Evolutionary conservation across 2,888 invertebrate species (phyloP).

Genomic region (Acanthosepion pharaonis): DNA sequence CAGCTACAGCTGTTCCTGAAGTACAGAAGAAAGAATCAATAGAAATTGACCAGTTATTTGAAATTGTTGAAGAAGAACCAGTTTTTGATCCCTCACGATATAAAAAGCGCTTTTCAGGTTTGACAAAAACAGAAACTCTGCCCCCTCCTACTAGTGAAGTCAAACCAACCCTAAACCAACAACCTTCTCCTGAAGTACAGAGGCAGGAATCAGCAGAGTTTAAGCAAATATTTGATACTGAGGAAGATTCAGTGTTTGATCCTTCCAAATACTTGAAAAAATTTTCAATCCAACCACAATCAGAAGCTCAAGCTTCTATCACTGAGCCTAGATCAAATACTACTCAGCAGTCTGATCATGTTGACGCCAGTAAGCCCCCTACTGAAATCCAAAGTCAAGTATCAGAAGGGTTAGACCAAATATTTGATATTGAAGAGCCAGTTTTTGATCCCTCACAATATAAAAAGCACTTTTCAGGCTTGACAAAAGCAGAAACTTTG

Average conservation of each 20-base stretch:
- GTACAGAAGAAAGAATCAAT: neutral
- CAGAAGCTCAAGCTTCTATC: too few species aligned
- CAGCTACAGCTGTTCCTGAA: neutral
- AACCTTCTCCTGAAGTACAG: neutral
- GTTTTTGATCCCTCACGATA: neutral
- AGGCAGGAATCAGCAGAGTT: neutral
- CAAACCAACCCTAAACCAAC: neutral
- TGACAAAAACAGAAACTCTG: neutral
- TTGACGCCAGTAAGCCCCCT: neutral
- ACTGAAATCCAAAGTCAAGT: neutral
- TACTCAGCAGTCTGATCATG: too few species aligned
- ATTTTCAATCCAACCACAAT: too few species aligned
- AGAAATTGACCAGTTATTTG: neutral
- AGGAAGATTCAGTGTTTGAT: neutral
- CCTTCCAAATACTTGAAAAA: neutral
- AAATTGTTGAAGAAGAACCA: neutral
- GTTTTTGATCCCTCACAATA: neutral
- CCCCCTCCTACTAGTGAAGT: neutral
- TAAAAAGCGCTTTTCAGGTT: neutral
- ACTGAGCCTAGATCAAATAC: too few species aligned
- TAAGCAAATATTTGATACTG: neutral
- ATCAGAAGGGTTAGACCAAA: neutral
- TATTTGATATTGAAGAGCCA: neutral
- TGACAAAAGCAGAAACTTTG: neutral
- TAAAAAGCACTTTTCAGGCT: neutral